A percentile compares a stretch with the other conserved stretches of the same genome.
Conservation (phyloP, 2,113 vertebrate species). For the Poeciliopsis retropinna region DNA sequence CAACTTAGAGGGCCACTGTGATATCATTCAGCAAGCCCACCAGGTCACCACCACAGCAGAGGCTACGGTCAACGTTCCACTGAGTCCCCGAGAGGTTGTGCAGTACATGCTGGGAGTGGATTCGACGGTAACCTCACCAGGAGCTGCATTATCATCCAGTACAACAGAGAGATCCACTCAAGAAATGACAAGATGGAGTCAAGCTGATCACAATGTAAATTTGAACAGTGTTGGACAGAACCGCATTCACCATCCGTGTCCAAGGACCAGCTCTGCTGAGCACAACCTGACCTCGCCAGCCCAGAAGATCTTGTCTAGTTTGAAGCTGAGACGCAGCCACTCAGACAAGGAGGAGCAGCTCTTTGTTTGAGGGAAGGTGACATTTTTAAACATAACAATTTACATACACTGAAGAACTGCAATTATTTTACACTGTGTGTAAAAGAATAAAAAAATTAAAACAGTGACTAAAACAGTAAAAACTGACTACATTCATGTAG, state of each 20-base stretch:
- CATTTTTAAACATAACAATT: neutral
- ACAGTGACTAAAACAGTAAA: neutral
- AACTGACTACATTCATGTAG: neutral
- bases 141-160: slow-evolving; percentile 6
- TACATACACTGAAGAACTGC: neutral
- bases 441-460: neutral
- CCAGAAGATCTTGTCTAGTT: slow-evolving; percentile 75
- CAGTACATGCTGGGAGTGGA: slow-evolving; percentile 68
- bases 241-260: slow-evolving; percentile 24
- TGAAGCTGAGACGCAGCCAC: slow-evolving; percentile 72
- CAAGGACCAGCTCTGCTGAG: slow-evolving; percentile 52
- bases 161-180: slow-evolving; percentile 2
- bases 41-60: slow-evolving; percentile 38
- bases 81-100: slow-evolving; percentile 53
- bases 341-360: slow-evolving; percentile 76
- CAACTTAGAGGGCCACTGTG: slow-evolving; percentile 69
- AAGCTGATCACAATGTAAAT: slow-evolving; percentile 40
- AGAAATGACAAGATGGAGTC: slow-evolving; percentile 11
- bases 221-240: slow-evolving; percentile 34
- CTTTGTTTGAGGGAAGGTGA: slow-evolving; percentile 69
- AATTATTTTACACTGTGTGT: slow-evolving; percentile 8
- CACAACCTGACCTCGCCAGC: slow-evolving; percentile 56
- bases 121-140: slow-evolving; percentile 13
- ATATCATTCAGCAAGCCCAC: slow-evolving; percentile 68
- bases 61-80: slow-evolving; percentile 21